Percentiles rank a stretch among this genome's conserved stretches.
Evolutionary conservation across 2,113 vertebrate genomes (phyloP).

Genomic region (Asarcornis scutulata): DNA sequence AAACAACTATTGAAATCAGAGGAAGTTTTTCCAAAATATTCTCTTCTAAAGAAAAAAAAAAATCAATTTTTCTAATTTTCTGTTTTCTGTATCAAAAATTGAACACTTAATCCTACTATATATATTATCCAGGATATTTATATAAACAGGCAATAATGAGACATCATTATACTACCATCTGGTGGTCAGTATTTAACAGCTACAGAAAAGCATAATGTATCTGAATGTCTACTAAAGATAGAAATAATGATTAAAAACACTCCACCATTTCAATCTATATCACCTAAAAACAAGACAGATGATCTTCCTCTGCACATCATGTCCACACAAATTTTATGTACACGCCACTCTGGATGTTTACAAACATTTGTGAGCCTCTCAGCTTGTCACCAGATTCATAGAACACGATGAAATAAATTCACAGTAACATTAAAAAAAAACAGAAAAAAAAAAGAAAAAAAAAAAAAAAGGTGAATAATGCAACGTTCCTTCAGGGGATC

Average conservation of each 20-base stretch:
- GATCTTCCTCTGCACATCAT: background rate
- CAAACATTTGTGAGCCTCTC: background rate
- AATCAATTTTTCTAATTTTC: background rate
- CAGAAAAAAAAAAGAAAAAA: background rate
- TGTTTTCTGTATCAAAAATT: background rate
- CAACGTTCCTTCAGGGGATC: background rate
- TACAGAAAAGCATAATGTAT: accelerated
- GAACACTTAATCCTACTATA: accelerated
- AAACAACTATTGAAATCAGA: background rate
- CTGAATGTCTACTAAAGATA: background rate
- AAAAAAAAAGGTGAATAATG: background rate
- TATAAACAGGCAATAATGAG: background rate
- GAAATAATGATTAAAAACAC: background rate
- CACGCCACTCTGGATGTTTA: background rate
- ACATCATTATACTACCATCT: constrained; percentile 48
- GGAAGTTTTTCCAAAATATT: background rate
- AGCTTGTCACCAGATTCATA: background rate
- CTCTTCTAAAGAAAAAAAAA: background rate
- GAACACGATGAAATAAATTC: background rate
- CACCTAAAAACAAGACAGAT: background rate
- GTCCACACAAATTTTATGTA: background rate
- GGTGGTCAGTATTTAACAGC: background rate
- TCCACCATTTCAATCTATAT: background rate
- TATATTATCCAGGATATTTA: background rate
- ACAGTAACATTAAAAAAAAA: background rate